Base-by-base conservation (phyloP, 2,888 invertebrate species). In the Agonopterix alstromeriana region DNA sequence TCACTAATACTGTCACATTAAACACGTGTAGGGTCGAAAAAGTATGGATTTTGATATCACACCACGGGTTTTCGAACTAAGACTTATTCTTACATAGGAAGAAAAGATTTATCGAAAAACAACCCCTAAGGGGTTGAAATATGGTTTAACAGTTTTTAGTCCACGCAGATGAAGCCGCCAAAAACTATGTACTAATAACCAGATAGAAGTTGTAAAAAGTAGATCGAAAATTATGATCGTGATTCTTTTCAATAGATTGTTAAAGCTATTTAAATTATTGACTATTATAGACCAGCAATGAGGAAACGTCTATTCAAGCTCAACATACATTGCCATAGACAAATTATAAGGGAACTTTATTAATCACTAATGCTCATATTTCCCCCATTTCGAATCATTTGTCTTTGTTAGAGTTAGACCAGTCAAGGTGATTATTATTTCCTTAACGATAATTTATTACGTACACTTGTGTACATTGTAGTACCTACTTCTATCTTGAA, bases 341-440 rank as follows among this genome's bases (percentile, higher is more conserved):
- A 46, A 45, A 38, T 38, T 46, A 11, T 17, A 27, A 35, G 11
- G 10, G 3, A 14, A 11, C n/a, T 46, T 69, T 61, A 55, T 70
- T 47, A 57, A 51, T 52, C 54, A 72, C 67, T 70, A 66, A 58
- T 59, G 58, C 56, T 65, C 63, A 68, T 61, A 57, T 62, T 58
- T 62, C 57, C 52, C 53, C 51, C 56, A 56, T 61, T 63, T 62
- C 52, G 52, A 58, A 60, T 65, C 67, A 73, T 80, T 77, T 73
- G 56, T 79, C 75, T 65, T 48, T 65, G 67, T 68, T 61, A 53
- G 60, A 27, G 27, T 52, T 52, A 52, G 61, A 68, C 66, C 14
- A 38, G 35, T 73, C 70, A 74, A 77, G 73, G 76, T 61, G 55
- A 61, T 55, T 57, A 57, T 53, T 60, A 67, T 73, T 74, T 77